Base-by-base conservation (phyloP, 1,140 invertebrate species). In the Nephila pilipes region DNA sequence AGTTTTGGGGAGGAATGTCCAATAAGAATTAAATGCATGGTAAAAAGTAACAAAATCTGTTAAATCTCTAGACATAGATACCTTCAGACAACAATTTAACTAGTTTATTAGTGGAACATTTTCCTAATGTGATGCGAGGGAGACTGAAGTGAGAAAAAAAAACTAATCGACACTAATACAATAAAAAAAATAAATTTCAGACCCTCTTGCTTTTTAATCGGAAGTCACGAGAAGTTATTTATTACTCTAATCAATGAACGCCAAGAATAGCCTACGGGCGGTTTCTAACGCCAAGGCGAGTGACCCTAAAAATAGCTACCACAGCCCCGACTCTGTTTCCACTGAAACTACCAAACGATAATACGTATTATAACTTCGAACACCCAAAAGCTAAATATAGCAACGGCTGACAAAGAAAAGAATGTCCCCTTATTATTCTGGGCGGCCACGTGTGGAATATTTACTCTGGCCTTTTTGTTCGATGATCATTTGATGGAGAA, bases 281-380 rank as follows among this genome's bases (percentile, higher is more conserved):
- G 81, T 54, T 32, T 79, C 69, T 32, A 38, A 16, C 29, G 69
- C 69, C n/a, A 57, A 55, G 25, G 54, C 54, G 54, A 57, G 81
- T n/a, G 58, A 58, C 32, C 58, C 85, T 60, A 60, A 87, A 87
- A 87, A 87, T 87, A 87, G 85, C 85, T 55, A 83, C 81, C 81
- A 46, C 20, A 65, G 63, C 63, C 63, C 63, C 6, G 22, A n/a
- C 81, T 54, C 69, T 55, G 55, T 87, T 87, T 54, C 85, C 58
- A 58, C n/a, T 87, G 46, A 87, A 87, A 87, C 57, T 25, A 87
- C 85, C 29, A 38, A 58, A 25, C 57, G 85, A 87, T 60, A 60
- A 87, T 87, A 60, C 85, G 32, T 87, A 36, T 29, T 60, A 32
- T 16, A 60, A 46, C 29, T 29, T 46, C 38, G 75, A 16, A 32